Evolutionary conservation across 2,797 vertebrate genomes (phyloP), one percentile per base, ranked within the genome.

Genomic region (Margarornis squamiger): DNA sequence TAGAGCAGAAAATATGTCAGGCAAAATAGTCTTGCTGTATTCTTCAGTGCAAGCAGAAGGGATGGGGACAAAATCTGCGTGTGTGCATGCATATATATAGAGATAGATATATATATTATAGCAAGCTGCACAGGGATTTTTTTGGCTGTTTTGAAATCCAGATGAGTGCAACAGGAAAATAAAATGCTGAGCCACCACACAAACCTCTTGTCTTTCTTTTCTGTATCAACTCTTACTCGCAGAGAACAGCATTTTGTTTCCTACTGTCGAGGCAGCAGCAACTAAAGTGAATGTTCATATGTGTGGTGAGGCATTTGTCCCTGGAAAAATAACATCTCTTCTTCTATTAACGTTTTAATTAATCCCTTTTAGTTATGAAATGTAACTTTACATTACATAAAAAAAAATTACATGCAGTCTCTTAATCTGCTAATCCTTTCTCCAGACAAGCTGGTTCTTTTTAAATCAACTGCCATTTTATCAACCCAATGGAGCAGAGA

Each of bases 391-490:
- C 88, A 96, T 97, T 96, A 96, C 96, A 94, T 97, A 92, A 96
- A 96, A 95, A 95, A 97, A 96, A 95, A 95, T 97, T 96, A 92
- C 92, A 84, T 85, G 89, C 95, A 93, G 96, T 81, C 96, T 84
- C 95, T 95, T 97, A 97, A 97, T 98, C 96, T 92, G 89, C 95
- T 98, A 98, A 97, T 98, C 95, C 95, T 96, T 97, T 97, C 97
- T 97, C 94, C 97, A 97, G 97, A 97, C 96, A 97, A 97, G 93
- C 98, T 97, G 93, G 96, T 93, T 97, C 96, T 98, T 97, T 97
- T 94, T 98, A 98, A 98, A 97, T 97, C 96, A 94, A 93, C 95
- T 95, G 94, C 94, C 94, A 97, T 94, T 97, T 97, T 97, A 97
- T 98, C 96, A 97, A 95, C 82, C 95, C 94, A 96, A 90, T 93